These are phyloP conservation scores for Melanotaenia trifasciata DNA, from an alignment of 2,797 vertebrate species.

Conservation along the genomic window DNA sequence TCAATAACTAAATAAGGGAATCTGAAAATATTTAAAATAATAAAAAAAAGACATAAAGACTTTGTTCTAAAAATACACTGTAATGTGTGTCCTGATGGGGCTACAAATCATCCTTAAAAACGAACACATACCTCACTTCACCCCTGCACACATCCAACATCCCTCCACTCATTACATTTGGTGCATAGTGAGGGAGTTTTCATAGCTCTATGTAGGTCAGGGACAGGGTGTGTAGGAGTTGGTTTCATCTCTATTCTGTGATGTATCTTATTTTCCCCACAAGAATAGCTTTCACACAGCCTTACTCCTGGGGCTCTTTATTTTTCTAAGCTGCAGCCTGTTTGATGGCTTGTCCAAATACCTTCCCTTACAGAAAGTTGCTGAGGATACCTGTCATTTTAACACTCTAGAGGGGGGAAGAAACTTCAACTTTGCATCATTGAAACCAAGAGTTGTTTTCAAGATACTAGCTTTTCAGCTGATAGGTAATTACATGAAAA, in stretches of 20 bases:
- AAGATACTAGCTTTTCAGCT: conserved; percentile 2
- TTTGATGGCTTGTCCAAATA: conserved; percentile 65
- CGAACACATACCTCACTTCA: conserved; percentile 18
- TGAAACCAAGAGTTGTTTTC: conserved; percentile 12
- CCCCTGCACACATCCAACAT: conserved; percentile 14
- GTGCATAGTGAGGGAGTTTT: conserved; percentile 48
- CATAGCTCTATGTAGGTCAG: conserved; percentile 76
- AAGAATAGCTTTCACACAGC: conserved; percentile 63
- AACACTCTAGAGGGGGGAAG: conserved; percentile 6
- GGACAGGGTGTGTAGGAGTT: conserved; percentile 76
- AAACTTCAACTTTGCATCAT: conserved; percentile 14
- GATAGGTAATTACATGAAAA: conserved; percentile 17
- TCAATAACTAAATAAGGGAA: not conserved
- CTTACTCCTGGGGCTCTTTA: conserved; percentile 57
- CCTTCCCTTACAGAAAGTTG: conserved; percentile 35
- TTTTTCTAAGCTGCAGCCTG: conserved; percentile 58
- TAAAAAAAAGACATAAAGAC: not conserved
- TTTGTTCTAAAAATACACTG: not conserved
- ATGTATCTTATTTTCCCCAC: conserved; percentile 66
- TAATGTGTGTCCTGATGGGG: conserved; percentile 5
- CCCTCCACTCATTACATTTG: conserved; percentile 55
- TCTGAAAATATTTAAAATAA: conserved; percentile 6
- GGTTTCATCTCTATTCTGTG: conserved; percentile 72
- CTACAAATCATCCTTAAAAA: conserved; percentile 15
- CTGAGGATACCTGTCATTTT: conserved; percentile 49